Evolutionary conservation across 2,888 invertebrate species (phyloP).

Genomic region (Lycophotia porphyrea): DNA sequence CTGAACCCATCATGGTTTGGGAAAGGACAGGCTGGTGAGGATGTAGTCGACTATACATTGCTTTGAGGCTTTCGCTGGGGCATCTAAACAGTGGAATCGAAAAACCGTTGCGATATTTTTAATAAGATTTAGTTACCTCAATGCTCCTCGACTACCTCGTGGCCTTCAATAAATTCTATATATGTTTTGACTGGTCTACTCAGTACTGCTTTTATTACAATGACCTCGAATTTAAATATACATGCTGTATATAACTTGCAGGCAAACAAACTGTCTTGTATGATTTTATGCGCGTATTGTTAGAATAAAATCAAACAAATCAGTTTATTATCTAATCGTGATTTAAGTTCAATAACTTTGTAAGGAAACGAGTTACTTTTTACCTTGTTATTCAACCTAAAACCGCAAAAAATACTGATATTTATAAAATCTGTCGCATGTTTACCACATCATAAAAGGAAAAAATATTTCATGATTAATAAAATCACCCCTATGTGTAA

Average conservation of each 20-base stretch:
- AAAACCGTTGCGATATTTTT: background rate
- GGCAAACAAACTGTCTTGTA: background rate
- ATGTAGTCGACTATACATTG: background rate
- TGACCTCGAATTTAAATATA: slow-evolving; percentile 32
- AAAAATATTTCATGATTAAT: slow-evolving; percentile 26
- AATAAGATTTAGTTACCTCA: background rate
- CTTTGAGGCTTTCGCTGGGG: background rate
- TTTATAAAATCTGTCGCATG: slow-evolving; percentile 1
- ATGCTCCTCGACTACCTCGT: background rate
- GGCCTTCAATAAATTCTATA: background rate
- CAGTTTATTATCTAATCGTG: slow-evolving; percentile 18
- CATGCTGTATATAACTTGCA: slow-evolving; percentile 11
- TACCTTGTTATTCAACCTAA: slow-evolving; percentile 8
- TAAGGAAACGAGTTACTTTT: slow-evolving; percentile 6
- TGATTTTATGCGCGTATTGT: slow-evolving; percentile 13
- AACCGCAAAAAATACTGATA: slow-evolving; percentile 26
- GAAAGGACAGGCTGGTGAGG: background rate
- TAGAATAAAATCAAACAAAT: slow-evolving; percentile 11
- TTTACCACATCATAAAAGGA: background rate
- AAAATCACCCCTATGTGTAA: slow-evolving; percentile 32
- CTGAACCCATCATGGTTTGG: background rate
- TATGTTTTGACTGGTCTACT: slow-evolving; percentile 5
- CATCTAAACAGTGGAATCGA: background rate
- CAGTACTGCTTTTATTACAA: slow-evolving; percentile 2
- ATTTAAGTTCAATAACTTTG: slow-evolving; percentile 15